Evolutionary conservation across 1,140 invertebrate genomes (phyloP), one percentile per base, ranked within the genome.

Genomic region (Halictus rubicundus): DNA sequence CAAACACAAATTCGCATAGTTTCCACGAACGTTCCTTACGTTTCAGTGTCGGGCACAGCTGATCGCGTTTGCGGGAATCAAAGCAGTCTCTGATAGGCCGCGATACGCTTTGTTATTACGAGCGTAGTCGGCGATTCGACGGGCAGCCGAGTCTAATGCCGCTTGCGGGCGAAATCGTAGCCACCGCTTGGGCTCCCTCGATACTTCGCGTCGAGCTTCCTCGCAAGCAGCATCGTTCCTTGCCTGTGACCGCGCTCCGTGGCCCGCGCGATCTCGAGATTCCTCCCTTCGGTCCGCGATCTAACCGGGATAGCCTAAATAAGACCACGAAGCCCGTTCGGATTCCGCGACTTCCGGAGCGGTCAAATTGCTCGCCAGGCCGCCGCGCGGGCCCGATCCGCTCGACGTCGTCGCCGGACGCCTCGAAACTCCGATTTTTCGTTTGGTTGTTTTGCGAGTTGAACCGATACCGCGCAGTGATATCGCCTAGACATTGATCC

Each of bases 121-220:
- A 84, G 74, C 63, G 74, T 32, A 81, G 69, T 72, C 61, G 27
- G 81, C 65, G 21, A 46, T 66, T 66, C 68, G 83, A 78, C 83
- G 71, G 71, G 37, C 78, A 78, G 78, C 72, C 83, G 83, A 72
- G 83, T 60, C 70, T 82, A 85, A 85, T 85, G 70, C 68, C 70
- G 75, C 64, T 74, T 69, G 25, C 69, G 66, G 70, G 83, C 79
- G 74, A 77, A 84, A 68, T 86, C 84, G 80, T 85, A 61, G 54
- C 27, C 57, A 27, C 32, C 61, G 76, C 74, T 46, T 77, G 46
- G 37, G 73, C 64, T 73, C 83, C 72, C 59, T 77, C 74, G 81
- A 88, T 91, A 90, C 81, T 91, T 82, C 79, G 84, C 81, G 83
- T 76, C 85, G 72, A 65, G 83, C 88, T 85, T 88, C 76, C 85